A percentile compares a stretch with the other conserved stretches of the same genome.
These are phyloP conservation scores for Desmophyllum pertusum DNA, from an alignment of 92 coral and sea anemone genomes.

Conservation along the genomic window DNA sequence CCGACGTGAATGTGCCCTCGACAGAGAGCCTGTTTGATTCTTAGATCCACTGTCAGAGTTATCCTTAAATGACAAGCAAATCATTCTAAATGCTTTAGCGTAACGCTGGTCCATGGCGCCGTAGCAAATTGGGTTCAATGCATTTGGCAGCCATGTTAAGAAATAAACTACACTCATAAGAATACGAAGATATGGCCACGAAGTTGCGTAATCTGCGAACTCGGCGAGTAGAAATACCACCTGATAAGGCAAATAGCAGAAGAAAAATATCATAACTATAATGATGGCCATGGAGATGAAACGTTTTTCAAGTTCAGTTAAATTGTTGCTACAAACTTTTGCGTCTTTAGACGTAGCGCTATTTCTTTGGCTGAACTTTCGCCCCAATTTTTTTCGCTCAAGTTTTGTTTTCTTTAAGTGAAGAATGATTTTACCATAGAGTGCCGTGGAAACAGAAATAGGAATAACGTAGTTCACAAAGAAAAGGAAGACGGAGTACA, in stretches of 20 bases:
- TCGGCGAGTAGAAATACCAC: slow-evolving; percentile 58
- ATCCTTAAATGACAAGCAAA: slow-evolving; percentile 4
- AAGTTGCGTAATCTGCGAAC: slow-evolving; percentile 26
- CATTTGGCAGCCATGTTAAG: slow-evolving; percentile 70
- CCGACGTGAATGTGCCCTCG: not conserved
- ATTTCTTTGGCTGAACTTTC: slow-evolving; percentile 10
- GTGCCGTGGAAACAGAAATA: slow-evolving; percentile 40
- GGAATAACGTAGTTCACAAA: slow-evolving; percentile 63
- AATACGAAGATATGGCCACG: slow-evolving; percentile 50
- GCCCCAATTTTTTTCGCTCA: slow-evolving; percentile 33
- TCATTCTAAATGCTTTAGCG: slow-evolving; percentile 44
- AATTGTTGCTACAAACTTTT: not conserved
- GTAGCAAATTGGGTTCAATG: slow-evolving; percentile 63
- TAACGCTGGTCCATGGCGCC: slow-evolving; percentile 66
- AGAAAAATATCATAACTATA: slow-evolving; percentile 53
- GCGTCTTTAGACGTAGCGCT: not conserved
- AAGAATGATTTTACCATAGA: slow-evolving; percentile 52
- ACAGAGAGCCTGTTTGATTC: slow-evolving; percentile 15
- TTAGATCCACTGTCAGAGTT: not conserved
- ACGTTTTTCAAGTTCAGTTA: slow-evolving; percentile 45
- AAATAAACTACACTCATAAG: slow-evolving; percentile 40
- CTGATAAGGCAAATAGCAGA: slow-evolving; percentile 74
- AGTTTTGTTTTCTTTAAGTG: slow-evolving; percentile 51
- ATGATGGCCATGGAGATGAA: slow-evolving; percentile 63
- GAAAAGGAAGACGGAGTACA: slow-evolving; percentile 67